Evolutionary conservation across 2,797 vertebrate genomes (phyloP).

Genomic region (Hemibagrus guttatus): DNA sequence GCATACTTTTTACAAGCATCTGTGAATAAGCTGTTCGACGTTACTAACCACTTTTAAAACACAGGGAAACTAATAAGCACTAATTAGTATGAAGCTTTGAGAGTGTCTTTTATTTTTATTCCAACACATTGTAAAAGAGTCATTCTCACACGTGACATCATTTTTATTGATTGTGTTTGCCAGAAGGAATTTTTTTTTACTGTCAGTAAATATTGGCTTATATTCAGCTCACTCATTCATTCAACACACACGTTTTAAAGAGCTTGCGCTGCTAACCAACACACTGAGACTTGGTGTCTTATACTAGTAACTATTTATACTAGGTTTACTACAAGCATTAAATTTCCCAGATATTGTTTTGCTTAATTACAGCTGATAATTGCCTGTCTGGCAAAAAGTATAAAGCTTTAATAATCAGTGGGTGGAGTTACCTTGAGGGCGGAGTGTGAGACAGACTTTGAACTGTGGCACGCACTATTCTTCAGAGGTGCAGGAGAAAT

Average conservation of each 20-base stretch:
- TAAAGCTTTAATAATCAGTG: no score
- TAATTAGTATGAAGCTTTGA: background rate
- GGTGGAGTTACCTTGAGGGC: background rate
- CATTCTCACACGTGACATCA: background rate
- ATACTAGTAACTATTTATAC: background rate
- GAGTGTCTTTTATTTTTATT: background rate
- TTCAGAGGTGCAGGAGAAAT: background rate
- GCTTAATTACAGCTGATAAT: conserved; percentile 8
- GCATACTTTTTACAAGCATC: background rate
- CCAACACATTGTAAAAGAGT: background rate
- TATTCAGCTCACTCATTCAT: conserved; percentile 21
- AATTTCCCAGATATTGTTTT: background rate
- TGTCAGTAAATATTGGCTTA: conserved; percentile 7
- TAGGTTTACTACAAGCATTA: background rate
- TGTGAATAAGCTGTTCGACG: background rate
- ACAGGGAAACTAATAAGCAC: background rate
- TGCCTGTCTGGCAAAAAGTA: background rate
- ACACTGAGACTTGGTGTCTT: background rate
- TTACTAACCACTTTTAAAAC: background rate
- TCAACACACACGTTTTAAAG: background rate
- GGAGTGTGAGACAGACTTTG: conserved; percentile 10
- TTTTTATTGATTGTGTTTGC: background rate
- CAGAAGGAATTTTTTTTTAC: background rate
- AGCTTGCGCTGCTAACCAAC: background rate
- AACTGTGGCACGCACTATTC: background rate